A percentile compares a stretch with the other conserved stretches of the same genome.
Conservation (phyloP, 2,888 invertebrate species). For the Nemotelus nigrinus region DNA sequence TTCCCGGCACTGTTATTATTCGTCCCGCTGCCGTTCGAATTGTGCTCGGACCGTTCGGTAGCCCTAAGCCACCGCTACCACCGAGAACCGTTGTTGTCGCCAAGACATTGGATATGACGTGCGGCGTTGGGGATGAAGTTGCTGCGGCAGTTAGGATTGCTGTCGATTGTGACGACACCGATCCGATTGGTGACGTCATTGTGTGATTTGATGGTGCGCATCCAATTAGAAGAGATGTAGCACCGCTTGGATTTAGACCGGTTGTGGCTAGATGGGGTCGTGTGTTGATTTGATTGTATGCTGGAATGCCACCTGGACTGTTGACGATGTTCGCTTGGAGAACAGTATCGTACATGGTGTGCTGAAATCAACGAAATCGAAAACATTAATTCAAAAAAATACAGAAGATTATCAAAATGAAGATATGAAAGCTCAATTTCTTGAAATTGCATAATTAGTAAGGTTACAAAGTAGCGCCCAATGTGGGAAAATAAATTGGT, state of each 20-base stretch:
- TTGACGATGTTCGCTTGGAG: conserved; percentile 49
- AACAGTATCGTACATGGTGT: conserved; percentile 46
- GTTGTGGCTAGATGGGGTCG: conserved; percentile 60
- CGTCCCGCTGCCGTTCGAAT: conserved; percentile 37
- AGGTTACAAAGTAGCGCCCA: no score
- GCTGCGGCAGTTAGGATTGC: conserved; percentile 55
- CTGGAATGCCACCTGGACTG: conserved; percentile 54
- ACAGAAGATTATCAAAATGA: background rate
- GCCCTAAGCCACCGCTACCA: background rate
- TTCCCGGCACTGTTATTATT: conserved; percentile 11
- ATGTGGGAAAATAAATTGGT: no score
- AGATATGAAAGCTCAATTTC: background rate
- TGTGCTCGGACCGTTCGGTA: conserved; percentile 35
- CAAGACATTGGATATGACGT: conserved; percentile 54
- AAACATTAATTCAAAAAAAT: background rate
- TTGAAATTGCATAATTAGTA: background rate
- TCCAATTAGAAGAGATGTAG: conserved; percentile 35
- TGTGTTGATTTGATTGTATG: conserved; percentile 63
- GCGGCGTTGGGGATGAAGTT: conserved; percentile 55
- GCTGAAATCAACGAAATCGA: conserved; percentile 23
- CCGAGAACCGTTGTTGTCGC: conserved; percentile 49
- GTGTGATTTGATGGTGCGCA: conserved; percentile 45
- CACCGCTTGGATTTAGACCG: conserved; percentile 20
- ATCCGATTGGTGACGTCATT: conserved; percentile 53
- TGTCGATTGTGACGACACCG: conserved; percentile 59